phyloP scores from a whole-genome alignment of 2,113 vertebrate species.

The Varanus salvator region DNA sequence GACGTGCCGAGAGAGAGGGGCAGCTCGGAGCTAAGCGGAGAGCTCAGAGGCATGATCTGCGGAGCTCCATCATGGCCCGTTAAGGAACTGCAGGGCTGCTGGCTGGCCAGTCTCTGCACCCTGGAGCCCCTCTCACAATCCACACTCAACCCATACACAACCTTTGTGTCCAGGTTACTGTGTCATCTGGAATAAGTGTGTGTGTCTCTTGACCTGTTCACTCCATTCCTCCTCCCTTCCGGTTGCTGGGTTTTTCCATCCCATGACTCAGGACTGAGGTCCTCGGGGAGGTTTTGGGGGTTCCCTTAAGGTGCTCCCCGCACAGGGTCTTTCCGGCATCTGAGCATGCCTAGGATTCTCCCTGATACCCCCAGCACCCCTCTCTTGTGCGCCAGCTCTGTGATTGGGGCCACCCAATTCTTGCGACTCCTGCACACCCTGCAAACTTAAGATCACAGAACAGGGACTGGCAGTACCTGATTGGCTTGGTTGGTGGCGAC shows the following conservation, averaged over 20 bases:
- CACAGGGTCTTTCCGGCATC: too few relatives aligned
- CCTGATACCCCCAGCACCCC: background rate
- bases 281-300: too few relatives aligned
- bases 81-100: background rate
- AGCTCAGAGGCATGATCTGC: background rate
- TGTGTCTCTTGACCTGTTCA: too few relatives aligned
- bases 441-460: background rate
- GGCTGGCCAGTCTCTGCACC: too few relatives aligned
- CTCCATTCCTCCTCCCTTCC: too few relatives aligned
- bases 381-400: background rate
- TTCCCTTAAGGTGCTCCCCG: too few relatives aligned
- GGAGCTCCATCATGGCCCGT: background rate
- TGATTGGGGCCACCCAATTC: background rate
- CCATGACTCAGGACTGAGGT: too few relatives aligned
- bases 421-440: background rate
- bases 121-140: too few relatives aligned
- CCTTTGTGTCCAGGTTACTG: too few relatives aligned
- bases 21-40: background rate
- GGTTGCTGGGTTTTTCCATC: too few relatives aligned
- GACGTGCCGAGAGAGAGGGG: background rate
- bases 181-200: too few relatives aligned
- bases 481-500: conserved; percentile 82
- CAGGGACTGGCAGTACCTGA: conserved; percentile 73
- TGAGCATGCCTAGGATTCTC: background rate
- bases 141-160: too few relatives aligned